Conservation (phyloP, 1,140 invertebrate genomes). For the Dinoponera quadriceps region DNA sequence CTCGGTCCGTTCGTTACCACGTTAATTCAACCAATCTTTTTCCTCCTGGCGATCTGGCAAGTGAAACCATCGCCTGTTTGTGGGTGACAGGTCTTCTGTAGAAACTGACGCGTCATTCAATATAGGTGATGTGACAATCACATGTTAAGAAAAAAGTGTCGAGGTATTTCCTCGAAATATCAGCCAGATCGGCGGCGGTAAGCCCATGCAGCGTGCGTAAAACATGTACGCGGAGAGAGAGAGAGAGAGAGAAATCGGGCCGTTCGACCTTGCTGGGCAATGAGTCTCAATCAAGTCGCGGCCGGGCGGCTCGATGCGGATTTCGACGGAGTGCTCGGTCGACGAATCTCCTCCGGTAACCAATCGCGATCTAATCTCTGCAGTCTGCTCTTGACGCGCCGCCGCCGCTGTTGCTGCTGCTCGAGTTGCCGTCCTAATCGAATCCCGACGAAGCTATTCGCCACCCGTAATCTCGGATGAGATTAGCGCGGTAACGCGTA, state of each 20-base stretch:
- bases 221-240: background rate
- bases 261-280: slow-evolving; percentile 7
- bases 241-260: background rate
- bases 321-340: slow-evolving; percentile 9
- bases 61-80: too few relatives aligned
- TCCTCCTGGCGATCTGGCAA: too few relatives aligned
- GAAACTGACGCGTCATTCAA: too few relatives aligned
- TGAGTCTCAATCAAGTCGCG: slow-evolving; percentile 25
- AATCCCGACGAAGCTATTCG: slow-evolving; percentile 23
- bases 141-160: too few relatives aligned
- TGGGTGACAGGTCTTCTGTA: too few relatives aligned
- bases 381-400: background rate
- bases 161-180: too few relatives aligned
- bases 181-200: background rate
- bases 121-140: too few relatives aligned
- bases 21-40: too few relatives aligned
- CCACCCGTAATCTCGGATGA: slow-evolving; percentile 30
- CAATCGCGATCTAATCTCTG: slow-evolving; percentile 44
- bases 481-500: slow-evolving; percentile 38
- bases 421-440: slow-evolving; percentile 41
- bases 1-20: too few relatives aligned
- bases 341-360: slow-evolving; percentile 18
- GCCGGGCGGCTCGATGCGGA: background rate
- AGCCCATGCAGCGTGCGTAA: background rate
- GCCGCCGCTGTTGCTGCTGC: background rate